Conservation (phyloP, 1,140 invertebrate genomes). For the Globodera ellingtonae region DNA sequence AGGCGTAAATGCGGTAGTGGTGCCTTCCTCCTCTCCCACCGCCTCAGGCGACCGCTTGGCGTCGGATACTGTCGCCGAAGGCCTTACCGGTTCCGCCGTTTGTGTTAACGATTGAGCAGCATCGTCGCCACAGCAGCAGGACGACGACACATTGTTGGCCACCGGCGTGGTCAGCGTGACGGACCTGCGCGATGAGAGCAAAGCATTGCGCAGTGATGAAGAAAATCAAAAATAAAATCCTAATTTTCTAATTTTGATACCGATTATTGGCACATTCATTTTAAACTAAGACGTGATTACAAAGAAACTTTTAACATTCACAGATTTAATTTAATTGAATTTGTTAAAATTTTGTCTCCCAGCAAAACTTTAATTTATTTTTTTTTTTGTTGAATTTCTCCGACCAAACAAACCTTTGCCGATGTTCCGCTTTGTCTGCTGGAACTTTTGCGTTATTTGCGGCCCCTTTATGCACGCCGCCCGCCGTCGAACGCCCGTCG, state of each 20-base stretch:
- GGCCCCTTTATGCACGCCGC: background rate
- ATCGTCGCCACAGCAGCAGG: background rate
- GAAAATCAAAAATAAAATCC: too few species aligned
- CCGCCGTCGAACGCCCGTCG: slow-evolving; percentile 2
- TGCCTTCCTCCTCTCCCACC: background rate
- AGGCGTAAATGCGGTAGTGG: slow-evolving; percentile 66
- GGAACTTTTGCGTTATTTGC: background rate
- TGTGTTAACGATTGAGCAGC: background rate
- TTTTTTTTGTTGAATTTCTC: too few species aligned
- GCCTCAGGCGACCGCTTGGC: background rate
- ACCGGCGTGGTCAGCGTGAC: slow-evolving; percentile 1
- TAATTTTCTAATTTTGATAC: too few species aligned
- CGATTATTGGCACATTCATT: too few species aligned
- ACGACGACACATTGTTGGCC: background rate
- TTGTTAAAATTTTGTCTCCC: too few species aligned
- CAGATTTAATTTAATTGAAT: too few species aligned
- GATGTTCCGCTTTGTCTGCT: background rate
- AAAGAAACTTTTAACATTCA: too few species aligned
- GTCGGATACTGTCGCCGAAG: background rate
- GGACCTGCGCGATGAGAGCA: background rate
- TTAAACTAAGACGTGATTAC: too few species aligned
- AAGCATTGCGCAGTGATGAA: too few species aligned
- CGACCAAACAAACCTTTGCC: background rate
- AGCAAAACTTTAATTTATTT: too few species aligned
- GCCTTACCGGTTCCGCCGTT: background rate